Base-by-base conservation (phyloP, 2,888 invertebrate species). In the Callyntrura guangdongensis region DNA sequence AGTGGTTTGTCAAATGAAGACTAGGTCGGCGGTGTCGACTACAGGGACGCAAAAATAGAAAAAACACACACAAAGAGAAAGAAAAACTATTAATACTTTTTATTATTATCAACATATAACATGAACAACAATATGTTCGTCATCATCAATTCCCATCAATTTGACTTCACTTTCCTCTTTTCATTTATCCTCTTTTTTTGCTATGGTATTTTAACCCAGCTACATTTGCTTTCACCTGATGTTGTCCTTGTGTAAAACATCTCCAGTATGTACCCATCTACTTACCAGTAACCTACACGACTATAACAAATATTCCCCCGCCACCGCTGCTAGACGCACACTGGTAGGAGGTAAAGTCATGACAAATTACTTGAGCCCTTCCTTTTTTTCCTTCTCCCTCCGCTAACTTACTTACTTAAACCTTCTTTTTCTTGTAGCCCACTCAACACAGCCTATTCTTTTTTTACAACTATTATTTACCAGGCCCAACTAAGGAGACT, bases 1-100 rank as follows among this genome's bases (percentile, higher is more conserved):
- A 94, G 85, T 94, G 94, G 91, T 94, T 94, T 79, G 94, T 90
- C 82, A 94, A 89, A 88, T 94, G 94, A 67, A 93, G 92, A 92
- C 94, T 94, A 82, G 94, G 94, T 86, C 94, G 93, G 83, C 94
- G 93, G 92, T 94, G 94, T 72, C 94, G 93, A 92, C 94, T 94
- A 17, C 47, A 27, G 4, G 25, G 36, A n/a, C n/a, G n/a, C n/a
- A n/a, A n/a, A 27, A 81, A 36, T 53, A 77, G 59, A 17, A 20
- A 36, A 81, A 45, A 53, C 6, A 53, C 25, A 53, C 53, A 77
- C 14, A 17, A 72, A 53, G 64, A 72, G 79, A 53, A 56, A 64
- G 25, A 87, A 20, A 81, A 17, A 36, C 59, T 6, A 77, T 12
- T 12, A 45, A 17, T 12, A 20, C n/a, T 47, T 5, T 77, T 47